Base-by-base conservation (phyloP, 2,888 invertebrate species). In the Caenorhabditis sp. region DNA sequence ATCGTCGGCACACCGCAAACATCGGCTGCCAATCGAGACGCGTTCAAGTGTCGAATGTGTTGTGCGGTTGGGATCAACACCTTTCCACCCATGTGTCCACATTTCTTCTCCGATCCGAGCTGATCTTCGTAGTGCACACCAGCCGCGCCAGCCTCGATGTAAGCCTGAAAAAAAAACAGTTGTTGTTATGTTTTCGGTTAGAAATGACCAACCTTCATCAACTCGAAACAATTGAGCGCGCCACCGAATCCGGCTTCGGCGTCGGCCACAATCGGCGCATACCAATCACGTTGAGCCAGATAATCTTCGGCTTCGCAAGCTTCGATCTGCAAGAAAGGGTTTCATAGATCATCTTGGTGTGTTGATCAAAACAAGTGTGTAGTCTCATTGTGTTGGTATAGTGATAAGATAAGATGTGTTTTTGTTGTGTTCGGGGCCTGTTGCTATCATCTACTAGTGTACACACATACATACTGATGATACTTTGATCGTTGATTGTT, bases 241-340 rank as follows among this genome's bases (percentile, higher is more conserved):
- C 88, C 88, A 14, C 88, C 88, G 70, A 88, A 88, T 55, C 88
- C 88, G 26, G 88, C 88, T 67, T 88, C 88, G 1, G 88, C 88
- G 74, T 88, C 88, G 31, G 88, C 88, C 19, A 88, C 88, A 65
- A 88, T 84, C 23, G 88, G 88, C 5, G 82, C 86, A 58, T 86
- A 85, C 85, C 86, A 86, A 67, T 86, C 86, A 19, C 85, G 79
- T 66, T 84, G 81, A 1, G 85, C 82, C 31, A 81, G 75, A 59
- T 86, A 84, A 75, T 86, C 86, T 62, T 86, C 86, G 21, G 83
- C 79, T 73, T 87, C 84, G 49, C 81, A 81, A 26, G 81, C 81
- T 60, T 86, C 85, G 62, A 85, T 84, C 81, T 83, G 31, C 17
- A 59, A 49, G 49, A 17, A 36, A 37, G 26, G 8, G 21, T 43